phyloP scores from a whole-genome alignment of 2,113 vertebrate species.

The Poecile atricapillus region DNA sequence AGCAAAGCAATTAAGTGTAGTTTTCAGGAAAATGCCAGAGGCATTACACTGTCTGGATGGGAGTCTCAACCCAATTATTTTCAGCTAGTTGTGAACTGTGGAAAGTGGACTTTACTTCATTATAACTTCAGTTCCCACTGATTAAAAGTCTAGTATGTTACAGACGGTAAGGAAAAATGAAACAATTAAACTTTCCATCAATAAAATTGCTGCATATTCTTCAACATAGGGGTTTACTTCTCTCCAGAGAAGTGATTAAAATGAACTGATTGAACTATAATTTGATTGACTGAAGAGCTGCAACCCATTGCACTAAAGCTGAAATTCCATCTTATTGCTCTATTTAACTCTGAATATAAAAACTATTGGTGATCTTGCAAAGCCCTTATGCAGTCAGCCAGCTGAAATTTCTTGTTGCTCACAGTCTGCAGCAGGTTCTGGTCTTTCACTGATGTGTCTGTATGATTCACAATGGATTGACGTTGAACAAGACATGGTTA shows the following conservation, averaged over 20 bases:
- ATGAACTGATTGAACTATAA: constrained; percentile 79
- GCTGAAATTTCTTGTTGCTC: constrained; percentile 3
- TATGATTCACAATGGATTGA: not conserved
- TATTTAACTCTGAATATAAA: constrained; percentile 62
- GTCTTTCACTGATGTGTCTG: not conserved
- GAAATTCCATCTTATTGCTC: constrained; percentile 68
- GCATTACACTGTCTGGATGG: constrained; percentile 78
- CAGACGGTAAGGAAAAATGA: constrained; percentile 80
- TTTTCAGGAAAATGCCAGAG: constrained; percentile 80
- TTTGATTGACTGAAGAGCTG: constrained; percentile 77
- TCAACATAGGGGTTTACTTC: constrained; percentile 72
- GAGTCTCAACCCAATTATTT: constrained; percentile 87
- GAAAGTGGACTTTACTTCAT: constrained; percentile 82
- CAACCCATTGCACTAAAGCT: constrained; percentile 53
- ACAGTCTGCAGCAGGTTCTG: not conserved
- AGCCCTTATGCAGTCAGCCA: not conserved
- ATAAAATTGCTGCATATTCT: constrained; percentile 80
- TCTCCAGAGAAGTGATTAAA: constrained; percentile 82
- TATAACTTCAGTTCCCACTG: constrained; percentile 80
- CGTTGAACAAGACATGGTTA: accelerated
- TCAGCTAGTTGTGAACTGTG: constrained; percentile 77
- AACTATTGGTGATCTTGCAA: not conserved
- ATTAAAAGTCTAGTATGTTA: constrained; percentile 80
- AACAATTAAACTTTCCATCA: constrained; percentile 84
- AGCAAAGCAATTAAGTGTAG: constrained; percentile 84